phyloP scores from a whole-genome alignment of 2,797 vertebrate species.

The Pseudochaenichthys georgianus region DNA sequence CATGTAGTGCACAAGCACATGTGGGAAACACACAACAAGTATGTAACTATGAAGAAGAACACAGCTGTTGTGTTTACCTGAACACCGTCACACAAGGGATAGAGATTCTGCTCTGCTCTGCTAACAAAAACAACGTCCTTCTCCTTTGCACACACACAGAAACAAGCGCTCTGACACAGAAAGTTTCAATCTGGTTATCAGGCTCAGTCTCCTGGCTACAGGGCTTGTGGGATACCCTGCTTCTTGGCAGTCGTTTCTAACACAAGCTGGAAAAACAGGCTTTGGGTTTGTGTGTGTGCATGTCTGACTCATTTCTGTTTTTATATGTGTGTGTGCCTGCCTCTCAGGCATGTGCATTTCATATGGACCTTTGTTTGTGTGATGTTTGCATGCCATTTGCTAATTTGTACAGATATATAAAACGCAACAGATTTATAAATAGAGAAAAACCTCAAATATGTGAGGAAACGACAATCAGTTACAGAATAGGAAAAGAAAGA shows the following conservation, averaged over 20 bases:
- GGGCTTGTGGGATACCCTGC: conserved; percentile 84
- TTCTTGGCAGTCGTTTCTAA: conserved; percentile 80
- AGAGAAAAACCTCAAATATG: conserved; percentile 12
- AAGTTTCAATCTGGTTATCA: conserved; percentile 82
- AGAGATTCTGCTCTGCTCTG: conserved; percentile 15
- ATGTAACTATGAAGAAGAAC: not conserved
- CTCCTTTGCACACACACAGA: conserved; percentile 18
- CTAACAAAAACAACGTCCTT: conserved; percentile 4
- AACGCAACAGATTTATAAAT: conserved; percentile 34
- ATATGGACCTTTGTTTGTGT: conserved; percentile 36
- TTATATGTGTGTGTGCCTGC: conserved; percentile 40
- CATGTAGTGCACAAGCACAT: not conserved
- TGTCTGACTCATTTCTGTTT: conserved; percentile 70
- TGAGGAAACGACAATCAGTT: conserved; percentile 10
- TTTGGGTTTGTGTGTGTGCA: conserved; percentile 31
- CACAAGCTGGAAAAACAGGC: conserved; percentile 76
- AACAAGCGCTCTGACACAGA: conserved; percentile 26
- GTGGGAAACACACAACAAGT: conserved; percentile 4
- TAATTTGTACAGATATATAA: conserved; percentile 5
- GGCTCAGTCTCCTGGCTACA: conserved; percentile 77
- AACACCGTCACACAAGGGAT: conserved; percentile 16
- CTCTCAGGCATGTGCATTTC: conserved; percentile 47
- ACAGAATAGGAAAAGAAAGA: conserved; percentile 23
- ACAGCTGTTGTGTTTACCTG: not conserved
- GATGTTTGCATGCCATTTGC: conserved; percentile 29